Base-by-base conservation (phyloP, 2,797 vertebrate species). In the Sandelia bainsii region DNA sequence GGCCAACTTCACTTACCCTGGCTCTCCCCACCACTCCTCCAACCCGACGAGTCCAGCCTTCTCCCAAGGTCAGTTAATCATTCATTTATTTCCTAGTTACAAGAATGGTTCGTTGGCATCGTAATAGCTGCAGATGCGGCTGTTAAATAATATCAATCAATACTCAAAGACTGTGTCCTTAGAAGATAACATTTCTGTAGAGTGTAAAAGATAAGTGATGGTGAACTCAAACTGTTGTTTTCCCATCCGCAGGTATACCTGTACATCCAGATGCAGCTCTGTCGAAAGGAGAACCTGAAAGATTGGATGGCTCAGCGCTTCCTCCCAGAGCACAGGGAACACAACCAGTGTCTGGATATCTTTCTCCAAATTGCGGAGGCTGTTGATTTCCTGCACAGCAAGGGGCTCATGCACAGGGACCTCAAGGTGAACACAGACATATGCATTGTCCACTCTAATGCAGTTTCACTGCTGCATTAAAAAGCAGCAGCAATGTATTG, bases 261-360 rank as follows among this genome's bases (percentile, higher is more conserved):
- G 75, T 99, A 99, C 90, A 99, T 99, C 82, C 98, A 99, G 92
- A 99, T 99, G 98, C 98, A 99, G 90, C 95, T 99, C 53, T 99
- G 98, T 87, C 83, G 97, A 58, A 99, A 99, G 72, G 98, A 99
- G 89, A 99, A 98, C 90, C 95, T 99, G 63, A 99, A 99, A 83
- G 98, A 99, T 95, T 99, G 98, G 98, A 96, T 99, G 97, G 95
- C 93, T 63, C 91, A 95, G 72, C 95, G 97, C 45, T 95, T 95
- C 61, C 71, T 89, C 17, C 89, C 97, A 1, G 96, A 97, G 87
- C 96, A 97, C 60, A 91, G 98, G 66, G 96, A 96, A 59, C 95
- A 94, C 86, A 87, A 91, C 34, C 90, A 96, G 82, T 98, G 98
- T 83, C 95, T 99, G 86, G 94, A 95, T 85, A 97, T 98, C 92